A percentile compares a stretch with the other conserved stretches of the same genome.
Conservation (phyloP, 2,797 vertebrate species). For the Choloepus didactylus region DNA sequence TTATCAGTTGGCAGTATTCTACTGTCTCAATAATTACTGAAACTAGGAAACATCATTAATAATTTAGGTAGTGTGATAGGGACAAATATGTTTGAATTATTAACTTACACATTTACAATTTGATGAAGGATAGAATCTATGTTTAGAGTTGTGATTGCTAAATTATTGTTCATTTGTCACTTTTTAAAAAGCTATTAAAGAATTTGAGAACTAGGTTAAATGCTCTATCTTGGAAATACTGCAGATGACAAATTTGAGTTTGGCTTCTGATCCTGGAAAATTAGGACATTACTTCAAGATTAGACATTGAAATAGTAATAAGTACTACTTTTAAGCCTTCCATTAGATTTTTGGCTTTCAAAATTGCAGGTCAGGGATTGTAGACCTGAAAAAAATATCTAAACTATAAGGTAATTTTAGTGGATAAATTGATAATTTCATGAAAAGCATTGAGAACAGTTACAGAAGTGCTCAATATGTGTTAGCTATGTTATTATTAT, state of each 20-base stretch:
- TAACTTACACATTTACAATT: slow-evolving; percentile 25
- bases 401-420: background rate
- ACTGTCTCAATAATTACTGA: background rate
- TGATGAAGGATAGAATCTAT: slow-evolving; percentile 25
- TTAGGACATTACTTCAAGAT: slow-evolving; percentile 1
- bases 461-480: background rate
- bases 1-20: background rate
- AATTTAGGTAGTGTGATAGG: background rate
- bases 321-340: slow-evolving; percentile 36
- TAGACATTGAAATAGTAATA: slow-evolving; percentile 39
- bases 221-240: background rate
- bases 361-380: background rate
- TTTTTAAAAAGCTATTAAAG: slow-evolving; percentile 47
- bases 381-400: background rate
- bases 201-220: slow-evolving; percentile 28
- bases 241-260: slow-evolving; percentile 38
- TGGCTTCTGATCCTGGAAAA: slow-evolving; percentile 37
- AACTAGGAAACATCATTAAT: slow-evolving; percentile 29
- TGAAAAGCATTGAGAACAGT: background rate
- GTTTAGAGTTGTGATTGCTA: slow-evolving; percentile 30
- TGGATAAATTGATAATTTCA: background rate
- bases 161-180: slow-evolving; percentile 47
- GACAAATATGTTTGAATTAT: slow-evolving; percentile 30
- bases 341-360: slow-evolving; percentile 4
- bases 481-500: background rate